Base-by-base conservation (phyloP, 2,797 vertebrate genomes). In the Anas acuta region DNA sequence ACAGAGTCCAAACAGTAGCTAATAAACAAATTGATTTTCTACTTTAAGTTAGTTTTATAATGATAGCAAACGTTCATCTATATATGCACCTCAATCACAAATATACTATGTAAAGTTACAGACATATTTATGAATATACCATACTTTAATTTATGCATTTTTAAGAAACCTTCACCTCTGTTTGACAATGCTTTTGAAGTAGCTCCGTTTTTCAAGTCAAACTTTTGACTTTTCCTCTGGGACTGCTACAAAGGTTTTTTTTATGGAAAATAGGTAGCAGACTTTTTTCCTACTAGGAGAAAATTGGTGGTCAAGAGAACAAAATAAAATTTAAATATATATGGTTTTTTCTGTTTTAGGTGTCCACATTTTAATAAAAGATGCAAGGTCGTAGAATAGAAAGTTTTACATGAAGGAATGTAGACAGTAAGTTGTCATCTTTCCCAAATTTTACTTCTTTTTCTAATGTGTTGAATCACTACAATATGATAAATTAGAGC, bases 181-280 rank as follows among this genome's bases (percentile, higher is more conserved):
- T 62, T 95, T 97, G 96, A 97, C 97, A 98, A 97, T 97, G 97
- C 97, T 97, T 98, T 98, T 98, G 97, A 98, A 98, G 97, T 97
- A 94, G 95, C 97, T 97, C 91, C 92, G 60, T 97, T 97, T 97
- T 96, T 97, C 96, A 96, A 97, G 96, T 98, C 97, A 96, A 98
- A 98, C 97, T 98, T 98, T 95, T 93, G 97, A 94, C 97, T 98
- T 97, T 92, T 97, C 97, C 92, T 9, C 93, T 82, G 98, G 97
- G 97, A 97, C 94, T 45, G 80, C 97, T 97, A 95, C 95, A 97
- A 96, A 98, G 97, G 91, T 84, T 96, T 97, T 96, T 53, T 96
- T 95, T 72, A 83, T 96, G 97, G 97, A 97, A 97, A 97, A 91
- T 58, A 95, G 95, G 90, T 74, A 90, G 64, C 85, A 69, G 80